Evolutionary conservation across 2,888 invertebrate genomes (phyloP), one percentile per base, ranked within the genome.

Genomic region (Lysandra bellargus): DNA sequence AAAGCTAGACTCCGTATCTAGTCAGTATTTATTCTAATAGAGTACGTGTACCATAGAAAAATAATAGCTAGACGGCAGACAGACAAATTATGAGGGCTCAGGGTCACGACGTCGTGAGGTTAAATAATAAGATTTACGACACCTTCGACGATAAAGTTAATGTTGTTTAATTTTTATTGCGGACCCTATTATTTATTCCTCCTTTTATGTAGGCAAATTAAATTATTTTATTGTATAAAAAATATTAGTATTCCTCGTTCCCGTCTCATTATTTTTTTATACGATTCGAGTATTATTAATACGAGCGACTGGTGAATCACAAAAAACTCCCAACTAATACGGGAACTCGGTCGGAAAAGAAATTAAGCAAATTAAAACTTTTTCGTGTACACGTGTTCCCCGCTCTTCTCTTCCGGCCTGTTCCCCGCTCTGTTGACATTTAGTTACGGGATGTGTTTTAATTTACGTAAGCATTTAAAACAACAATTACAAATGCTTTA

Each of bases 381-480:
- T 69, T 69, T 37, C 14, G 14, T 69, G 14, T 14, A 17, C 69
- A 37, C 69, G 33, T 69, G 5, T 37, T 69, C 33, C 17, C 69
- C 33, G 69, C 33, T 33, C 64, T 12, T 14, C 33, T 3, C 30
- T 23, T 33, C 1, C 69, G 4, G 30, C 69, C 69, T 30, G 14
- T 69, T 33, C 69, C 69, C 33, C 33, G 69, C 69, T 44, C 14
- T 75, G 40, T 75, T 75, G 49, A 44, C 49, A 40, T 30, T 75
- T n/a, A 23, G 49, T 53, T 53, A 75, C 49, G 14, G 75, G 30
- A 75, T 49, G 44, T 75, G 49, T 75, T 75, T 49, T 49, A 44
- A 40, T 75, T 75, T 44, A 75, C 75, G 75, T 75, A 49, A 30
- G 44, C 40, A 75, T 44, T 53, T 75, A 75, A 44, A 75, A 75